Percentiles rank a stretch among this genome's conserved stretches.
Evolutionary conservation across 2,888 invertebrate species (phyloP).

Genomic region (Acronicta psi): DNA sequence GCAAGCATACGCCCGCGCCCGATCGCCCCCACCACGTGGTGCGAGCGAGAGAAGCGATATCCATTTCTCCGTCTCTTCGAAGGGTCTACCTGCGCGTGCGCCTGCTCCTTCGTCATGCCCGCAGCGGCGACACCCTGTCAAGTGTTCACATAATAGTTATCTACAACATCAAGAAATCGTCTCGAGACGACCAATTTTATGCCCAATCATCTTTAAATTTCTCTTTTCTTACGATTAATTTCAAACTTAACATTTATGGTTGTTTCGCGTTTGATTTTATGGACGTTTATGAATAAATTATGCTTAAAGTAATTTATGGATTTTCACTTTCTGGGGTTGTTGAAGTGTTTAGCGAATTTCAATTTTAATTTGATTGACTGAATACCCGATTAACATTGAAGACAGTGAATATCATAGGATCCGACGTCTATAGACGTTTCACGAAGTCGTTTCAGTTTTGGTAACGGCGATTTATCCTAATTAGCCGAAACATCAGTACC

Average conservation of each 20-base stretch:
- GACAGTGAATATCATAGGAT: too few relatives aligned
- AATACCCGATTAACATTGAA: background rate
- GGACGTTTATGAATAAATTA: background rate
- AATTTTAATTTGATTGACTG: background rate
- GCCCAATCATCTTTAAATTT: slow-evolving; percentile 55
- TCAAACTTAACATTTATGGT: slow-evolving; percentile 11
- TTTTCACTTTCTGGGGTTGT: background rate
- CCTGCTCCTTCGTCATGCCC: slow-evolving; percentile 76
- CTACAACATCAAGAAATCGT: slow-evolving; percentile 69
- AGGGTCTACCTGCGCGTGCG: slow-evolving; percentile 86
- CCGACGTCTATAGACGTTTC: background rate
- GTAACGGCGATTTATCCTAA: slow-evolving; percentile 55
- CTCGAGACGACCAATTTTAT: slow-evolving; percentile 57
- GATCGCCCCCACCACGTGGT: slow-evolving; percentile 84
- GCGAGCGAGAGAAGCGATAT: slow-evolving; percentile 69
- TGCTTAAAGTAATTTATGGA: background rate
- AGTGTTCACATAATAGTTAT: slow-evolving; percentile 83
- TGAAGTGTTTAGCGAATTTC: background rate
- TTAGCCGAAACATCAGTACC: slow-evolving; percentile 60
- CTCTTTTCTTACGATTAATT: slow-evolving; percentile 27
- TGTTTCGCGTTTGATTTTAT: slow-evolving; percentile 10
- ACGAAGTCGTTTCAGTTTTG: background rate
- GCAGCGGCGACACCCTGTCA: slow-evolving; percentile 85
- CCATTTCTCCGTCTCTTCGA: slow-evolving; percentile 60
- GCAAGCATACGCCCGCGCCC: slow-evolving; percentile 82